phyloP scores from a whole-genome alignment of 2,797 vertebrate genomes.

The Myiotriccus ornatus region DNA sequence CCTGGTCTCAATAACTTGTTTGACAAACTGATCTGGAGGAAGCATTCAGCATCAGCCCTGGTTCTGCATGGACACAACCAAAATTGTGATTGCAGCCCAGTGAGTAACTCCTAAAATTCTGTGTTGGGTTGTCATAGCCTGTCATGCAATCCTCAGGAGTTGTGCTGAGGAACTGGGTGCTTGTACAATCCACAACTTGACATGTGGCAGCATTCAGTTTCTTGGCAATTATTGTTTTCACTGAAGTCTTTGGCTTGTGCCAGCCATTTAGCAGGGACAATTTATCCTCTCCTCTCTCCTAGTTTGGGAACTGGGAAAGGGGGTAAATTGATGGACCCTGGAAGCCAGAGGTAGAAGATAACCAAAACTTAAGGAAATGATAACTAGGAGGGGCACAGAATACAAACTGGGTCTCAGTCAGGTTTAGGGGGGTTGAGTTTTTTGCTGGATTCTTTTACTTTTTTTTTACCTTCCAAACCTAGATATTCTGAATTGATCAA shows the following conservation, averaged over 20 bases:
- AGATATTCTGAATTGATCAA: background rate
- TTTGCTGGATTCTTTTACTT: rapidly evolving
- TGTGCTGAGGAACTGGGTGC: background rate
- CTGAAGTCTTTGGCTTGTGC: background rate
- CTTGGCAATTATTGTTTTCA: background rate
- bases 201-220: no score
- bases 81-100: conserved; percentile 98
- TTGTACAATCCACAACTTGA: background rate
- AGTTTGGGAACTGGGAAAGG: background rate
- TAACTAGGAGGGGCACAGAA: background rate
- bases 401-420: background rate
- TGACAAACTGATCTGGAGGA: conserved; percentile 98
- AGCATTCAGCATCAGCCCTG: conserved; percentile 90
- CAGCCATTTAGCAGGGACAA: background rate
- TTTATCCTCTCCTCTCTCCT: background rate
- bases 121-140: background rate
- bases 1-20: conserved; percentile 98
- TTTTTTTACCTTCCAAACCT: background rate
- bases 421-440: rapidly evolving
- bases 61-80: conserved; percentile 96
- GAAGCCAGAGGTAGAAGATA: background rate
- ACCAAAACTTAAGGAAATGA: background rate
- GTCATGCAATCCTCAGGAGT: background rate
- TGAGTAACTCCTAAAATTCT: conserved; percentile 67
- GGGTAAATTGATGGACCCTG: background rate